Percentiles rank a stretch among this genome's conserved stretches.
Conservation (phyloP, 64 coral and sea anemone genomes). For the Stylophora pistillata region DNA sequence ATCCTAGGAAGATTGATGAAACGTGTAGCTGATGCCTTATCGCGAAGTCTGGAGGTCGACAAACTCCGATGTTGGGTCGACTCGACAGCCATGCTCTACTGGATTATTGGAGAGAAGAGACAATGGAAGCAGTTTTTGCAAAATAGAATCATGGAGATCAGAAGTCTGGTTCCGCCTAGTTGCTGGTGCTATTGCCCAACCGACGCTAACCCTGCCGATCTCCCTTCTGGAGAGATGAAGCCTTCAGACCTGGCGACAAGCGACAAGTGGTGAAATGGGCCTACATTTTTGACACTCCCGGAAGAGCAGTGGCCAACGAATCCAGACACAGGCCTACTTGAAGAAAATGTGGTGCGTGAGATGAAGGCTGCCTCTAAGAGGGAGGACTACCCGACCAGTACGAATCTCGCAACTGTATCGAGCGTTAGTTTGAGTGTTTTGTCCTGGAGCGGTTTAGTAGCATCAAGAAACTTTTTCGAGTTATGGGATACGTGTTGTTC, state of each 20-base stretch:
- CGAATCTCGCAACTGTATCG: background rate
- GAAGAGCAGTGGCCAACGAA: slow-evolving; percentile 1
- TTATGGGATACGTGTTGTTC: slow-evolving; percentile 5
- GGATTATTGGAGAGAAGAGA: slow-evolving; percentile 33
- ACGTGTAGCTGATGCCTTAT: background rate
- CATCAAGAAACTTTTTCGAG: background rate
- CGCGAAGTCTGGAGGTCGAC: background rate
- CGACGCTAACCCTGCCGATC: background rate
- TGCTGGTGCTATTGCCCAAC: slow-evolving; percentile 21
- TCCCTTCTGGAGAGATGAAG: slow-evolving; percentile 8
- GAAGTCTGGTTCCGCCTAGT: background rate
- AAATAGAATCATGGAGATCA: slow-evolving; percentile 11
- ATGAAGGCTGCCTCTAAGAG: background rate
- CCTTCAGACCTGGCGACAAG: background rate
- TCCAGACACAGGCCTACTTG: background rate
- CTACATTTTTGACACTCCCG: background rate
- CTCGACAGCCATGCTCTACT: slow-evolving; percentile 6
- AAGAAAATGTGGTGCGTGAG: background rate
- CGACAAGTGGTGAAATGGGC: slow-evolving; percentile 8
- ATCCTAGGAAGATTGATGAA: background rate
- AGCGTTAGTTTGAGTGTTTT: background rate
- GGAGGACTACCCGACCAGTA: background rate
- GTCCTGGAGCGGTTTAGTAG: slow-evolving; percentile 3
- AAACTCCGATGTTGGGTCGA: background rate
- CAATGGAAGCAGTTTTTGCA: slow-evolving; percentile 31